A percentile compares a stretch with the other conserved stretches of the same genome.
Conservation (phyloP, 2,888 invertebrate genomes). For the Hedya salicella region DNA sequence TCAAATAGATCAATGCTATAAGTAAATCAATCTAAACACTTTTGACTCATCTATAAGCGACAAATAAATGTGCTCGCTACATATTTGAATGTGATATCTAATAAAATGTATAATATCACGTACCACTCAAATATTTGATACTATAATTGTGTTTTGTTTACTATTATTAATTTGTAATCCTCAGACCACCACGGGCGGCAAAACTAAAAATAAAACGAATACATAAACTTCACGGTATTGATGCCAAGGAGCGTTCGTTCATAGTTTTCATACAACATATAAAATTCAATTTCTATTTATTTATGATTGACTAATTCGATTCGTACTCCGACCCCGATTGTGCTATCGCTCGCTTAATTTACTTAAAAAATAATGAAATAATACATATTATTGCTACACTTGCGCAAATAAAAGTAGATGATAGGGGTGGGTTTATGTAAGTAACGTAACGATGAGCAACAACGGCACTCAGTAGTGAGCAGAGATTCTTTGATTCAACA, state of each 20-base stretch:
- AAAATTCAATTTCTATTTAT: slow-evolving; percentile 47
- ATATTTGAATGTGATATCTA: slow-evolving; percentile 54
- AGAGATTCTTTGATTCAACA: slow-evolving; percentile 65
- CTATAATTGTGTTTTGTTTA: slow-evolving; percentile 55
- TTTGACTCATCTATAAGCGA: slow-evolving; percentile 43
- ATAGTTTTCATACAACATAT: slow-evolving; percentile 50
- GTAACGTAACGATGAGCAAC: slow-evolving; percentile 9
- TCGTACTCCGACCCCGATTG: slow-evolving; percentile 9
- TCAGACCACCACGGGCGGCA: slow-evolving; percentile 81
- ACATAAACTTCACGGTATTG: slow-evolving; percentile 45
- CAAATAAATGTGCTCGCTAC: slow-evolving; percentile 51
- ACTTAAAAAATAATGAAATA: slow-evolving; percentile 34
- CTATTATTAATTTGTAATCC: slow-evolving; percentile 57
- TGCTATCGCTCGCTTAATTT: slow-evolving; percentile 7
- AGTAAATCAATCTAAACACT: slow-evolving; percentile 9
- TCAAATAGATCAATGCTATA: background rate
- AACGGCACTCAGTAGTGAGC: slow-evolving; percentile 58
- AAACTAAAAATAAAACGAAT: slow-evolving; percentile 75
- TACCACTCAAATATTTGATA: slow-evolving; percentile 59
- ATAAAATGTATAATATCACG: slow-evolving; percentile 58
- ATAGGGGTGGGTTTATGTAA: slow-evolving; percentile 80
- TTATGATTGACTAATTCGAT: slow-evolving; percentile 23
- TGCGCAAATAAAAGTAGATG: slow-evolving; percentile 53
- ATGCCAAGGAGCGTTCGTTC: slow-evolving; percentile 15
- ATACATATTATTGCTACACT: slow-evolving; percentile 26